phyloP scores from a whole-genome alignment of 2,888 invertebrate genomes.

The Camptogramma bilineatum region DNA sequence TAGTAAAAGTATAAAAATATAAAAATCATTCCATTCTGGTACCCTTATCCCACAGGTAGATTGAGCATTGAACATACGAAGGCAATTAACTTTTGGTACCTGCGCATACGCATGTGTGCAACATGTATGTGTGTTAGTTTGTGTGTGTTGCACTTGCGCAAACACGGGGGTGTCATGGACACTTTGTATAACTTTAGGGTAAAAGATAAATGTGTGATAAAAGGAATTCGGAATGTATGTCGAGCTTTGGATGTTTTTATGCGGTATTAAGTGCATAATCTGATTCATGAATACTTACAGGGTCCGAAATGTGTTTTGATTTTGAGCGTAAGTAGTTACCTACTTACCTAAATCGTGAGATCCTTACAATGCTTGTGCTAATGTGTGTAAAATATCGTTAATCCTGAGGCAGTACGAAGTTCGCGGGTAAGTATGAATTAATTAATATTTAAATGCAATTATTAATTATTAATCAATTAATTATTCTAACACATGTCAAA shows the following conservation, averaged over 20 bases:
- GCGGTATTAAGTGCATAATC: conserved; percentile 56
- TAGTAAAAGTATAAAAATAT: conserved; percentile 44
- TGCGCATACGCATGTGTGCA: conserved; percentile 65
- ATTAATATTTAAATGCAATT: too few species aligned
- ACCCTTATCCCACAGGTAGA: conserved; percentile 74
- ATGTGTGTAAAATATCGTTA: too few species aligned
- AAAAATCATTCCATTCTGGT: conserved; percentile 48
- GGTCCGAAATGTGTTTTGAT: conserved; percentile 18
- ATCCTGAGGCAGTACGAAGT: too few species aligned
- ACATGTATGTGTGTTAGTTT: conserved; percentile 12
- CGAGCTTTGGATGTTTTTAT: conserved; percentile 68
- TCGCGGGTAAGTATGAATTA: too few species aligned
- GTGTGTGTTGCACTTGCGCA: conserved; percentile 69
- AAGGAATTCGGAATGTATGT: conserved; percentile 81
- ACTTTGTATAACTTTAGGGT: conserved; percentile 67
- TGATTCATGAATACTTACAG: conserved; percentile 43
- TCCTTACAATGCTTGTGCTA: too few species aligned
- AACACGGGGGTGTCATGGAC: conserved; percentile 65
- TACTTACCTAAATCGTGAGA: too few species aligned
- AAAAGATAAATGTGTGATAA: conserved; percentile 59
- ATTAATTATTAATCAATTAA: too few species aligned
- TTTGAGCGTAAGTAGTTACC: conserved; percentile 8
- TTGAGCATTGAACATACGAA: conserved; percentile 81
- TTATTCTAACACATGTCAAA: too few species aligned
- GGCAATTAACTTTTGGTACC: conserved; percentile 83